Conservation (phyloP, 2,797 vertebrate genomes). For the Artibeus jamaicensis region DNA sequence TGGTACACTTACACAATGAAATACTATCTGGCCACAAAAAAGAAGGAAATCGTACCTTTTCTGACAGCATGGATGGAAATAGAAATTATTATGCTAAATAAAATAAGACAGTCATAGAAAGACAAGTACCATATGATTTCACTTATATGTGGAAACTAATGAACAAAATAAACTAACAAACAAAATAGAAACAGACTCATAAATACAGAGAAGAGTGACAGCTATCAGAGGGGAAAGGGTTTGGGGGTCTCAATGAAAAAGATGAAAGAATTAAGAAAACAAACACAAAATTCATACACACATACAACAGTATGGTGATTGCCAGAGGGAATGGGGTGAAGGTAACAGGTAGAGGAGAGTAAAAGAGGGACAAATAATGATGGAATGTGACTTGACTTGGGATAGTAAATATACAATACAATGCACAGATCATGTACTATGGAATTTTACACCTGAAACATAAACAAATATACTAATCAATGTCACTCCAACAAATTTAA, state of each 20-base stretch:
- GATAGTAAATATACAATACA: background rate
- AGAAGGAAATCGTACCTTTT: background rate
- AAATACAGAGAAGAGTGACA: background rate
- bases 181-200: background rate
- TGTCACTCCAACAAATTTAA: background rate
- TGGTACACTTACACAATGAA: background rate
- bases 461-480: background rate
- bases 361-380: background rate
- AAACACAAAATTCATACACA: background rate
- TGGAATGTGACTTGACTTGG: background rate
- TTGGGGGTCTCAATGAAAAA: background rate
- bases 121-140: background rate
- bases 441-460: background rate
- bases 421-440: background rate
- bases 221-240: background rate
- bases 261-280: background rate
- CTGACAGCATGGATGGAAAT: background rate
- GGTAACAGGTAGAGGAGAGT: background rate
- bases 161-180: background rate
- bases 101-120: background rate
- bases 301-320: background rate
- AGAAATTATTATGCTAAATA: background rate
- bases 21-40: background rate
- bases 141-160: background rate
- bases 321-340: background rate